Evolutionary conservation across 2,113 vertebrate genomes (phyloP).

Genomic region (Osmerus eperlanus): DNA sequence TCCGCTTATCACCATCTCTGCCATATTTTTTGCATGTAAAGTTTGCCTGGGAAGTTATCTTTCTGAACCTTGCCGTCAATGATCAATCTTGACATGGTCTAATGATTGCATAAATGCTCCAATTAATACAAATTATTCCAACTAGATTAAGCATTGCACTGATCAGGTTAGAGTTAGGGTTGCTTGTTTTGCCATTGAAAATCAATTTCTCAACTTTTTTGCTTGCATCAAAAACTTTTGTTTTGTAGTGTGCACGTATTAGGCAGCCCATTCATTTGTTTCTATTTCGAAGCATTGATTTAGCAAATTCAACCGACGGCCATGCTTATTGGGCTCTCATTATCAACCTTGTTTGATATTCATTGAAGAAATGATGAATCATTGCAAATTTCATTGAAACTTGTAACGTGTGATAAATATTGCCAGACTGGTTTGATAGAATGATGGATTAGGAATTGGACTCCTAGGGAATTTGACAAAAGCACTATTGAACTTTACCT

Average conservation of each 20-base stretch:
- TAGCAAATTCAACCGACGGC: slow-evolving; percentile 53
- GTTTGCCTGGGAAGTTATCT: too few relatives aligned
- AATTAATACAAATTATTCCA: too few relatives aligned
- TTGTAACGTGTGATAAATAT: slow-evolving; percentile 38
- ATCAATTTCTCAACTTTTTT: too few relatives aligned
- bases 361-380: slow-evolving; percentile 61
- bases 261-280: slow-evolving; percentile 50
- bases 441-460: slow-evolving; percentile 64
- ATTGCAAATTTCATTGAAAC: slow-evolving; percentile 60
- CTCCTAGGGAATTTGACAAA: slow-evolving; percentile 41
- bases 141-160: too few relatives aligned
- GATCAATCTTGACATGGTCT: too few relatives aligned
- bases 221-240: too few relatives aligned
- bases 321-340: slow-evolving; percentile 32
- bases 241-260: background rate
- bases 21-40: too few relatives aligned
- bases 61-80: too few relatives aligned
- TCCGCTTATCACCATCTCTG: too few relatives aligned
- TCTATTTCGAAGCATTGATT: slow-evolving; percentile 56
- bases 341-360: slow-evolving; percentile 58
- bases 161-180: too few relatives aligned
- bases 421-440: slow-evolving; percentile 37
- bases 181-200: too few relatives aligned
- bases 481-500: slow-evolving; percentile 45
- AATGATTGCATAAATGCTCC: too few relatives aligned